These are phyloP conservation scores for Myotis yumanensis DNA, from an alignment of 2,113 vertebrate species.

Conservation along the genomic window DNA sequence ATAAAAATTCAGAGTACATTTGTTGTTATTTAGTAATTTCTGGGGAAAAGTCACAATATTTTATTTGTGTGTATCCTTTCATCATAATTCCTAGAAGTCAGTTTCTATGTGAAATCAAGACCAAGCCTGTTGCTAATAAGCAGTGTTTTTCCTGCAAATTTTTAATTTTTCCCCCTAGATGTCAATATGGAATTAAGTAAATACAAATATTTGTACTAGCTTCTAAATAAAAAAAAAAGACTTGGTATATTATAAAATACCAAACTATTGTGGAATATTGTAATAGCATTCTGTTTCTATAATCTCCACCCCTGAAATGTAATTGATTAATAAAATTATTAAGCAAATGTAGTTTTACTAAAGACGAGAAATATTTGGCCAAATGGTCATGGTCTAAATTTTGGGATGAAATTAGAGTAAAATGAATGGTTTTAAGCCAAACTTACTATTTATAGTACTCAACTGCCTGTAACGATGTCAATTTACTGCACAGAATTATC, in stretches of 20 bases:
- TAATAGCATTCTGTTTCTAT: background rate
- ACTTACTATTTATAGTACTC: background rate
- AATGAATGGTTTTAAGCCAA: conserved; percentile 7
- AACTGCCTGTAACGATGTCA: conserved; percentile 26
- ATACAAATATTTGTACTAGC: background rate
- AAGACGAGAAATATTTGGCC: background rate
- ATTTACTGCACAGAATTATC: conserved; percentile 24
- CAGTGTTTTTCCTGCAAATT: background rate
- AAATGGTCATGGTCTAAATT: background rate
- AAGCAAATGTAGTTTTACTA: conserved; percentile 21
- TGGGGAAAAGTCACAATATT: background rate
- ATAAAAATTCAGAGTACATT: background rate
- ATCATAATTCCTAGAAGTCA: background rate
- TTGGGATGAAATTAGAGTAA: background rate
- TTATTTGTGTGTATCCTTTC: background rate
- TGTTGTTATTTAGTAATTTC: background rate
- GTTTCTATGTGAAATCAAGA: background rate
- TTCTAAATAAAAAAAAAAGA: background rate
- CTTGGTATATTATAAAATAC: background rate
- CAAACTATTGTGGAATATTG: background rate
- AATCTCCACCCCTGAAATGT: background rate
- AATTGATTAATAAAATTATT: background rate
- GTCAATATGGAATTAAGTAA: background rate
- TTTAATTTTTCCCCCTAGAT: background rate
- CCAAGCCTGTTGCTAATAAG: background rate